Percentiles rank a stretch among this genome's conserved stretches.
phyloP scores from a whole-genome alignment of 2,797 vertebrate species.

The Melanotaenia parkinsoni region DNA sequence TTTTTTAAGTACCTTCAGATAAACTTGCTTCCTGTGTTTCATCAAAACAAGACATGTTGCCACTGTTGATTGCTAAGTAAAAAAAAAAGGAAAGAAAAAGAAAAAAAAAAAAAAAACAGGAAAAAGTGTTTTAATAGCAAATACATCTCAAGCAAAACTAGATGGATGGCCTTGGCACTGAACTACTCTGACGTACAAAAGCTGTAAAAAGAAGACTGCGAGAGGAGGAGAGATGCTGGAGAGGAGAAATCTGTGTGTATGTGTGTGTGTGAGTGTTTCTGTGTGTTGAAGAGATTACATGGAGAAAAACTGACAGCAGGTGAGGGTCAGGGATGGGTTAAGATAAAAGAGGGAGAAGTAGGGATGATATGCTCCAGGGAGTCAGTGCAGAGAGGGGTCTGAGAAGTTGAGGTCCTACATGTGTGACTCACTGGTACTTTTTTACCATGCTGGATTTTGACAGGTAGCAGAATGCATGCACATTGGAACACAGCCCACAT shows the following conservation, averaged over 20 bases:
- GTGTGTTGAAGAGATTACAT: constrained; percentile 14
- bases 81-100: neutral
- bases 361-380: constrained; percentile 37
- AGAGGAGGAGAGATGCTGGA: constrained; percentile 9
- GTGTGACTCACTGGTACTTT: constrained; percentile 53
- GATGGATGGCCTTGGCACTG: constrained; percentile 54
- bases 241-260: constrained; percentile 20
- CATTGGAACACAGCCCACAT: constrained; percentile 29
- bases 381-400: constrained; percentile 20
- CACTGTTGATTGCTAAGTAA: neutral
- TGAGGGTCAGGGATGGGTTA: constrained; percentile 43
- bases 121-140: constrained; percentile 34
- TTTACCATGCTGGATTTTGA: constrained; percentile 43
- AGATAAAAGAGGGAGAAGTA: constrained; percentile 23
- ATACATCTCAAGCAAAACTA: constrained; percentile 42
- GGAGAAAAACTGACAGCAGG: constrained; percentile 42
- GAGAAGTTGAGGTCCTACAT: constrained; percentile 36
- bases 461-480: constrained; percentile 25
- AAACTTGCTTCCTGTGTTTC: constrained; percentile 19
- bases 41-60: constrained; percentile 38
- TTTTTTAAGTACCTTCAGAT: constrained; percentile 23
- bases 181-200: constrained; percentile 46
- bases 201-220: constrained; percentile 23
- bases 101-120: neutral
- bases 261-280: constrained; percentile 23